phyloP scores from a whole-genome alignment of 2,888 invertebrate genomes.

The Epirrhoe tristata region DNA sequence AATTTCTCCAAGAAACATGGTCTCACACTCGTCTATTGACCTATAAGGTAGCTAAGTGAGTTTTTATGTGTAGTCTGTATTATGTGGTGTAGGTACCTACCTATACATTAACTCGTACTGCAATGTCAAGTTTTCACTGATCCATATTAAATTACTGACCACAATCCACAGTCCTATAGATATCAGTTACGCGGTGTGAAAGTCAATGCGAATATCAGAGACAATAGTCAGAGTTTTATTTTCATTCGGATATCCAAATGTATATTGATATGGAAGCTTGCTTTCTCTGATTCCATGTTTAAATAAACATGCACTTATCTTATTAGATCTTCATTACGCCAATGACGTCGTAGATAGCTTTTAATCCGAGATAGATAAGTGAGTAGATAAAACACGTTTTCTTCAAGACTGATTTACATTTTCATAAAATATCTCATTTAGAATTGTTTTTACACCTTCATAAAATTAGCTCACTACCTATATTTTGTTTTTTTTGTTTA shows the following conservation, averaged over 20 bases:
- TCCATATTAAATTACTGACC: constrained; percentile 46
- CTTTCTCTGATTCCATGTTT: constrained; percentile 40
- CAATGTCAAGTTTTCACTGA: constrained; percentile 33
- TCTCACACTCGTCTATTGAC: too few relatives aligned
- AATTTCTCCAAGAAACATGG: too few relatives aligned
- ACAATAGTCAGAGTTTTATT: constrained; percentile 50
- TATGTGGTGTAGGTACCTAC: background rate
- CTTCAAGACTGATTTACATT: background rate
- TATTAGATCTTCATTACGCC: background rate
- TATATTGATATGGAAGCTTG: constrained; percentile 53
- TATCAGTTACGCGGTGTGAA: constrained; percentile 55
- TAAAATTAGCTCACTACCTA: too few relatives aligned
- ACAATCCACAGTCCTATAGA: constrained; percentile 52
- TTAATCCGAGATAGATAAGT: background rate
- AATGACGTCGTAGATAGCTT: background rate
- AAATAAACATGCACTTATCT: background rate
- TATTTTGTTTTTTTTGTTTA: too few relatives aligned
- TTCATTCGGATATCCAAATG: constrained; percentile 47
- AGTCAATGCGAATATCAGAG: constrained; percentile 42
- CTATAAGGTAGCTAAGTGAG: too few relatives aligned
- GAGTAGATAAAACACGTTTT: background rate
- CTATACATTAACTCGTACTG: constrained; percentile 7
- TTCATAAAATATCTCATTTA: too few relatives aligned
- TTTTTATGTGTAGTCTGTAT: background rate
- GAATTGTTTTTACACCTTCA: too few relatives aligned